Conservation (phyloP, 2,113 vertebrate species). For the Zosterops borbonicus region DNA sequence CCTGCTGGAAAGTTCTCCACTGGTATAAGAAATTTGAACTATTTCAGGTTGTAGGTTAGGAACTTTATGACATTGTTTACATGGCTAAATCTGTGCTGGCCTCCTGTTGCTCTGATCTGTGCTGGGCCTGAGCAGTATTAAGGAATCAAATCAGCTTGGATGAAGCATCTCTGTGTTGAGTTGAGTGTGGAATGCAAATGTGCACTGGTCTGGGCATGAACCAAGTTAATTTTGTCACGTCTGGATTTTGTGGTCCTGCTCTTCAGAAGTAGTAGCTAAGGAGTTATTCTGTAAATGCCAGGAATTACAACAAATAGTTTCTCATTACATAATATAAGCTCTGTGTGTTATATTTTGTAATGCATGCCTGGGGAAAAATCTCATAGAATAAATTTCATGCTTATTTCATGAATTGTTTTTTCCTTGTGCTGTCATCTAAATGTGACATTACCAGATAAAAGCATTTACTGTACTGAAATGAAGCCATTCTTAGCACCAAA, state of each 20-base stretch:
- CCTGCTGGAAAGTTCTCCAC: neutral
- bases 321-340: constrained; percentile 7
- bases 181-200: neutral
- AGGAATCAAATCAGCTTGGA: neutral
- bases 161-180: neutral
- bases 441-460: neutral
- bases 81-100: neutral
- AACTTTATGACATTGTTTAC: neutral
- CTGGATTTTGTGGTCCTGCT: constrained; percentile 2
- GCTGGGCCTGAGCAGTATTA: neutral
- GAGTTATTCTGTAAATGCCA: neutral
- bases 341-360: constrained; percentile 10
- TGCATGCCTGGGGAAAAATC: constrained; percentile 8
- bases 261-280: neutral
- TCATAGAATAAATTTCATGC: constrained; percentile 29
- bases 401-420: neutral
- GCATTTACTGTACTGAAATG: neutral
- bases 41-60: neutral
- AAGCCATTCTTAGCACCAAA: neutral
- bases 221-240: neutral
- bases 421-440: neutral
- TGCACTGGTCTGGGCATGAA: neutral
- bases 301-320: constrained; percentile 25
- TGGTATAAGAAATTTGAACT: neutral
- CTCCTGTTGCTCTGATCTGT: neutral